phyloP scores from a whole-genome alignment of 2,113 vertebrate genomes.

The Hypomesus transpacificus region DNA sequence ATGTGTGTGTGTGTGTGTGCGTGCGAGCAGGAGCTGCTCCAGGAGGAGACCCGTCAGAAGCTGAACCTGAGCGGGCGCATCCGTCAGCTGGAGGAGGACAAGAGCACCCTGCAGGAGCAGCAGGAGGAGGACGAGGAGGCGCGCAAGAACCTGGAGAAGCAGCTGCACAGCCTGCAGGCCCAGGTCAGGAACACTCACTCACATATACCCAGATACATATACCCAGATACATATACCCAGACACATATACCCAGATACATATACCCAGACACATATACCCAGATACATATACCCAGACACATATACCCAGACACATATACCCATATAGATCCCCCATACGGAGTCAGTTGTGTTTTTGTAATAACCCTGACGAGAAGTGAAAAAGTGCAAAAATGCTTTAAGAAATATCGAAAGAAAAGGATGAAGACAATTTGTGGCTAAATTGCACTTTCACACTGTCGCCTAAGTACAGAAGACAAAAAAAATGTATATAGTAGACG shows the following conservation, averaged over 20 bases:
- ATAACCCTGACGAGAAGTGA: background rate
- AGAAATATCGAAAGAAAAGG: background rate
- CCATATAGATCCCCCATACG: background rate
- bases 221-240: too few species aligned
- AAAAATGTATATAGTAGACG: too few species aligned
- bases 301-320: too few species aligned
- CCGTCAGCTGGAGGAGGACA: slow-evolving; percentile 93
- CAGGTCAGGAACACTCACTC: slow-evolving; percentile 75
- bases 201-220: too few species aligned
- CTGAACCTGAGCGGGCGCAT: slow-evolving; percentile 91
- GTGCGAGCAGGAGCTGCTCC: slow-evolving; percentile 82
- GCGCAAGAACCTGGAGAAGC: slow-evolving; percentile 88
- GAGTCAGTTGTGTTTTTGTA: background rate
- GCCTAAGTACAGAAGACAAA: too few species aligned
- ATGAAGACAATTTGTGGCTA: background rate
- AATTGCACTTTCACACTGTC: too few species aligned
- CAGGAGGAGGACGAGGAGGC: slow-evolving; percentile 96
- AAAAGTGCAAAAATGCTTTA: background rate
- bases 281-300: too few species aligned
- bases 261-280: too few species aligned
- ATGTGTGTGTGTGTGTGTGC: slow-evolving; percentile 27
- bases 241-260: too few species aligned
- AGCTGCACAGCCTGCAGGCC: slow-evolving; percentile 81
- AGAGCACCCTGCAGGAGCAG: slow-evolving; percentile 89
- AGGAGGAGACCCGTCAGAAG: slow-evolving; percentile 96